phyloP scores from a whole-genome alignment of 2,888 invertebrate genomes.

The Pandemis heparana region DNA sequence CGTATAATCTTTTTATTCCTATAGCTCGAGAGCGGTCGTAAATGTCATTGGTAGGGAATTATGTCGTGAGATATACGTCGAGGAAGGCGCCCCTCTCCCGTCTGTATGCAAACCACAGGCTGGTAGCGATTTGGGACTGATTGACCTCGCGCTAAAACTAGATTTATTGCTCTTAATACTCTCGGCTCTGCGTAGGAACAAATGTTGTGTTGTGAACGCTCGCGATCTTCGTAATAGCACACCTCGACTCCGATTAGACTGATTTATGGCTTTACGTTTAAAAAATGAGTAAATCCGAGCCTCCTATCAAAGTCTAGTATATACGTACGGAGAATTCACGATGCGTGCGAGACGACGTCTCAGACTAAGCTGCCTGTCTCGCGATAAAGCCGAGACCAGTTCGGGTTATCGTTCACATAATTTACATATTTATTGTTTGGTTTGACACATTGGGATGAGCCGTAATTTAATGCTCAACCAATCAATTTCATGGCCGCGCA shows the following conservation, averaged over 20 bases:
- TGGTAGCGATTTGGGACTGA: constrained; percentile 66
- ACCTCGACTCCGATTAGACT: constrained; percentile 48
- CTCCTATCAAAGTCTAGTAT: constrained; percentile 3
- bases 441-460: constrained; percentile 23
- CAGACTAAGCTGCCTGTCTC: constrained; percentile 7
- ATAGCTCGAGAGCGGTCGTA: constrained; percentile 53
- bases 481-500: constrained; percentile 22
- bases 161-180: constrained; percentile 69
- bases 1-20: constrained; percentile 45
- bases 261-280: constrained; percentile 19
- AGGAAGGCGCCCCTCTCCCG: constrained; percentile 21
- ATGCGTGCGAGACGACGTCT: constrained; percentile 23
- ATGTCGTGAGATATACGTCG: constrained; percentile 51
- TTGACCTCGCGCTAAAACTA: constrained; percentile 72
- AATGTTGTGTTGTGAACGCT: constrained; percentile 58
- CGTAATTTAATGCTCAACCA: constrained; percentile 2
- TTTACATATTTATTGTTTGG: constrained; percentile 25
- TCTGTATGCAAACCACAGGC: constrained; percentile 43
- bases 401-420: constrained; percentile 21
- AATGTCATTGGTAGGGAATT: constrained; percentile 56
- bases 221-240: constrained; percentile 44
- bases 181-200: constrained; percentile 55
- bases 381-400: constrained; percentile 14
- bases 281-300: constrained; percentile 47
- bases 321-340: constrained; percentile 4